Conservation (phyloP, 92 coral and sea anemone genomes). For the Isaurus tuberculatus region DNA sequence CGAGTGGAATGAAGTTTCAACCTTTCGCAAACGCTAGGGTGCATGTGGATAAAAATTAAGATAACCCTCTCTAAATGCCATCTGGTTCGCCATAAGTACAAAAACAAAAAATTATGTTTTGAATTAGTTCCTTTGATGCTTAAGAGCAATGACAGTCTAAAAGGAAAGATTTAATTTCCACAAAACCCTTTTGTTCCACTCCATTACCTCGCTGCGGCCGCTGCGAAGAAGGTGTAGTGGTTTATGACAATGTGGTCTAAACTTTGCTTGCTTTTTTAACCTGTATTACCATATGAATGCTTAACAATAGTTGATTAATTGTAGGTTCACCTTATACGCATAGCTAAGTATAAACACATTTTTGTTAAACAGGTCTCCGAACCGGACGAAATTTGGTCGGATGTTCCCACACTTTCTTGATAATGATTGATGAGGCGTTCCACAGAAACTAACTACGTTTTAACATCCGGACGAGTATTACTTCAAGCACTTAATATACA, state of each 20-base stretch:
- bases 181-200: slow-evolving; percentile 31
- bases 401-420: slow-evolving; percentile 37
- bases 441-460: slow-evolving; percentile 21
- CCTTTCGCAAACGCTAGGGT: slow-evolving; percentile 43
- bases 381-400: slow-evolving; percentile 47
- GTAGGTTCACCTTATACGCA: slow-evolving; percentile 73
- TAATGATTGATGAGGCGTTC: slow-evolving; percentile 45
- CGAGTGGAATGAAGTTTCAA: slow-evolving; percentile 41
- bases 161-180: background rate
- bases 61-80: background rate
- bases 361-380: slow-evolving; percentile 46
- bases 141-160: background rate
- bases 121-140: background rate
- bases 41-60: slow-evolving; percentile 2
- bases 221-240: slow-evolving; percentile 6
- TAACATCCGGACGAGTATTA: slow-evolving; percentile 1
- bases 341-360: slow-evolving; percentile 56
- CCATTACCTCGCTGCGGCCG: slow-evolving; percentile 15
- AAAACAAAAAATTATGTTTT: slow-evolving; percentile 7
- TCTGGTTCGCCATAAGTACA: slow-evolving; percentile 15
- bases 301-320: slow-evolving; percentile 68
- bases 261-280: slow-evolving; percentile 47
- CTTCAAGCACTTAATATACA: slow-evolving; percentile 26
- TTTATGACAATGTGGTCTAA: slow-evolving; percentile 28
- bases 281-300: slow-evolving; percentile 74